phyloP scores from a whole-genome alignment of 2,797 vertebrate genomes.

The Gobionotothen gibberifrons region DNA sequence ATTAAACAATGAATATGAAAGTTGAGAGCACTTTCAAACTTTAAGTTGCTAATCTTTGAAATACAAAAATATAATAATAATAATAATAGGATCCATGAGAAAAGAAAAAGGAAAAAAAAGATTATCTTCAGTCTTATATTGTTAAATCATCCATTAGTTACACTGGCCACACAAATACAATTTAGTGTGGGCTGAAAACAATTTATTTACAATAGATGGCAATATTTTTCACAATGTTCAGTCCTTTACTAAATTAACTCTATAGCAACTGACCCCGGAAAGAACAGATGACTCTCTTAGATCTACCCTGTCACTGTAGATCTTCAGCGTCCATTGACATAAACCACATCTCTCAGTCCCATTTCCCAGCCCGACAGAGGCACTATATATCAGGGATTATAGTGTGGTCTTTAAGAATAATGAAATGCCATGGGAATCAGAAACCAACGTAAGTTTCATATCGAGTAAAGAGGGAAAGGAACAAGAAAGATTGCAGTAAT shows the following conservation, averaged over 20 bases:
- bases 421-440: conserved; percentile 17
- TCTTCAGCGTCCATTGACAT: conserved; percentile 39
- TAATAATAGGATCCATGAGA: background rate
- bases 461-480: background rate
- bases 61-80: background rate
- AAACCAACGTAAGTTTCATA: conserved; percentile 14
- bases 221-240: background rate
- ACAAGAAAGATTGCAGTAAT: background rate
- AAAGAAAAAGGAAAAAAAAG: background rate
- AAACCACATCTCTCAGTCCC: conserved; percentile 32
- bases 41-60: background rate
- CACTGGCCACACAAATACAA: background rate
- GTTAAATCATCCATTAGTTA: conserved; percentile 9
- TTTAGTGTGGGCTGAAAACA: background rate
- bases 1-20: background rate
- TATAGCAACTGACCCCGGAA: background rate
- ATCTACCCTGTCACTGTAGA: conserved; percentile 35
- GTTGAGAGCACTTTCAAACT: background rate
- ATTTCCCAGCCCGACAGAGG: conserved; percentile 24
- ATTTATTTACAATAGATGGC: background rate
- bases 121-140: background rate
- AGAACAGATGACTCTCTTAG: conserved; percentile 6
- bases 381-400: conserved; percentile 7
- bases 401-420: conserved; percentile 20
- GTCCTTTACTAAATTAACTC: background rate